Conservation (phyloP, 2,888 invertebrate species). For the Tipula lateralis region DNA sequence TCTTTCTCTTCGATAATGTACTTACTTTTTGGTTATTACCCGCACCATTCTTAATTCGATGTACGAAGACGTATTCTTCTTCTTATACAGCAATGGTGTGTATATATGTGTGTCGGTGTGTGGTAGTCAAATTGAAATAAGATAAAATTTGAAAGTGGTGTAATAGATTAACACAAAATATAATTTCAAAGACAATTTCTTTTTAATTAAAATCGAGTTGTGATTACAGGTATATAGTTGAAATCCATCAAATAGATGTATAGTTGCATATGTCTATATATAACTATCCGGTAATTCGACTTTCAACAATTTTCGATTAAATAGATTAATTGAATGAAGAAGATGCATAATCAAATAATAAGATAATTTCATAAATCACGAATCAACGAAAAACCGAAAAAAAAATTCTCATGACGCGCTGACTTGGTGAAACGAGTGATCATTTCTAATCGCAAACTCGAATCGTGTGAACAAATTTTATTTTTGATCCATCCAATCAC, state of each 20-base stretch:
- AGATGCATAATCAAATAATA: neutral
- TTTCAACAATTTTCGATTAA: neutral
- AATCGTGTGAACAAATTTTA: neutral
- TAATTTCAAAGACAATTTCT: neutral
- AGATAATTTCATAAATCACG: neutral
- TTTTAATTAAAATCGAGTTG: neutral
- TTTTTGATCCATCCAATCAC: neutral
- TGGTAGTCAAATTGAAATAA: neutral
- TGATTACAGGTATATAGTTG: too few relatives aligned
- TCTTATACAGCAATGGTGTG: too few relatives aligned
- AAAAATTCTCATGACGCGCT: neutral
- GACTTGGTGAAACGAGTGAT: neutral
- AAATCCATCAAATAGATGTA: neutral
- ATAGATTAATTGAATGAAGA: neutral
- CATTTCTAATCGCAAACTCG: neutral
- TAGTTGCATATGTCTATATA: neutral
- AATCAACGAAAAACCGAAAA: neutral
- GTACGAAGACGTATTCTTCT: too few relatives aligned
- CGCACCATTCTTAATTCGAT: neutral
- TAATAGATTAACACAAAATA: neutral
- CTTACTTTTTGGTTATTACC: neutral
- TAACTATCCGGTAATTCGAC: neutral
- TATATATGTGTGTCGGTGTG: too few relatives aligned
- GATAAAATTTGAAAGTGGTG: neutral
- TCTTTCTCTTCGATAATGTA: neutral